Conservation (phyloP, 2,113 vertebrate genomes). For the Labeo rohita region DNA sequence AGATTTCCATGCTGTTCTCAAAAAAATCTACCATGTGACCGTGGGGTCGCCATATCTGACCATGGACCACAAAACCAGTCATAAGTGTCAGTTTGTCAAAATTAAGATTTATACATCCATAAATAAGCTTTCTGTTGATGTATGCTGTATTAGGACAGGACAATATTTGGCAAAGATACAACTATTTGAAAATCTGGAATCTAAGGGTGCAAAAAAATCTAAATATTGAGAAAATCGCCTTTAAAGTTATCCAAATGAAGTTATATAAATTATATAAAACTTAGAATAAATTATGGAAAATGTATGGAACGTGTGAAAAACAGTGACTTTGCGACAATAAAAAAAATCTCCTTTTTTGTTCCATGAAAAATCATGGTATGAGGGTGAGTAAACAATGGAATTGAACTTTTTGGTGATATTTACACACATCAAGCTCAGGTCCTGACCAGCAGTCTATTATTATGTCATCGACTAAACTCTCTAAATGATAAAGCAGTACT, state of each 20-base stretch:
- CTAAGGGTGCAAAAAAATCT: too few relatives aligned
- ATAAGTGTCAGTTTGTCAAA: too few relatives aligned
- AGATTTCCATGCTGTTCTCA: background rate
- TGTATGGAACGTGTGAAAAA: background rate
- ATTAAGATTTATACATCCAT: too few relatives aligned
- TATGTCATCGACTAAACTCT: background rate
- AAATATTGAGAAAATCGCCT: too few relatives aligned
- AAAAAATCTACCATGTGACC: background rate
- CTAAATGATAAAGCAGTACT: background rate
- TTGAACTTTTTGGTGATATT: background rate
- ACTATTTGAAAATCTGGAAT: too few relatives aligned
- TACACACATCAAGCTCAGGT: background rate
- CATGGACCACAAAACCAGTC: too few relatives aligned
- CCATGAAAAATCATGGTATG: background rate
- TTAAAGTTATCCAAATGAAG: too few relatives aligned
- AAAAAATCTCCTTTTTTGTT: background rate
- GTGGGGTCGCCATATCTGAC: too few relatives aligned
- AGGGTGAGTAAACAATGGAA: background rate
- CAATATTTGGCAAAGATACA: too few relatives aligned
- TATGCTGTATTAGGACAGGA: too few relatives aligned
- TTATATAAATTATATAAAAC: too few relatives aligned
- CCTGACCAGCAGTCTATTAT: slow-evolving; percentile 31
- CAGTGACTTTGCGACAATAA: background rate
- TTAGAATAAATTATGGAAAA: background rate
- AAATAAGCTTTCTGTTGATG: too few relatives aligned